phyloP scores from a whole-genome alignment of 2,888 invertebrate species.

The Platycnemis pennipes region DNA sequence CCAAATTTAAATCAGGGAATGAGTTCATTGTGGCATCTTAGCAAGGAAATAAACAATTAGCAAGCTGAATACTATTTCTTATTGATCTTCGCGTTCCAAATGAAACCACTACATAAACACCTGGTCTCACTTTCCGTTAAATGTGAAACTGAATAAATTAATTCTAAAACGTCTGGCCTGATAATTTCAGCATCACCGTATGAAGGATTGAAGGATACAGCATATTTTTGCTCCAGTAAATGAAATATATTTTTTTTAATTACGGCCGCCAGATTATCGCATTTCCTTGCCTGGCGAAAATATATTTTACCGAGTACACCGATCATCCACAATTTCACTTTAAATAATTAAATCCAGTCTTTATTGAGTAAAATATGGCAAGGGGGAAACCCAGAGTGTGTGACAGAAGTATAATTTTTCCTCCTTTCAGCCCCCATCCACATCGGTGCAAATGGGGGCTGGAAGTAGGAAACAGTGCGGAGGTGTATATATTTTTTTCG shows the following conservation, averaged over 20 bases:
- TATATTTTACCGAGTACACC: not conserved
- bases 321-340: not conserved
- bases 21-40: not conserved
- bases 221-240: not conserved
- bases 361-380: conserved; percentile 11
- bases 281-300: not conserved
- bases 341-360: not conserved
- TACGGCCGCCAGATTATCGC: not conserved
- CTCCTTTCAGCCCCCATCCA: not conserved
- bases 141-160: not conserved
- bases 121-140: not conserved
- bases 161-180: not conserved
- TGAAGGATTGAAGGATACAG: not conserved
- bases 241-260: not conserved
- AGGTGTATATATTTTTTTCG: no score
- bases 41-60: not conserved
- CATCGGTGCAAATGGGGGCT: not conserved
- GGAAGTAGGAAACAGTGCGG: no score
- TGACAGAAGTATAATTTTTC: not conserved
- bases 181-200: not conserved
- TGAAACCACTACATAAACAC: not conserved
- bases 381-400: not conserved
- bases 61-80: not conserved
- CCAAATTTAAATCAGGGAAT: not conserved
- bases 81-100: not conserved